phyloP scores from a whole-genome alignment of 2,888 invertebrate species.

The Meloe dianella region DNA sequence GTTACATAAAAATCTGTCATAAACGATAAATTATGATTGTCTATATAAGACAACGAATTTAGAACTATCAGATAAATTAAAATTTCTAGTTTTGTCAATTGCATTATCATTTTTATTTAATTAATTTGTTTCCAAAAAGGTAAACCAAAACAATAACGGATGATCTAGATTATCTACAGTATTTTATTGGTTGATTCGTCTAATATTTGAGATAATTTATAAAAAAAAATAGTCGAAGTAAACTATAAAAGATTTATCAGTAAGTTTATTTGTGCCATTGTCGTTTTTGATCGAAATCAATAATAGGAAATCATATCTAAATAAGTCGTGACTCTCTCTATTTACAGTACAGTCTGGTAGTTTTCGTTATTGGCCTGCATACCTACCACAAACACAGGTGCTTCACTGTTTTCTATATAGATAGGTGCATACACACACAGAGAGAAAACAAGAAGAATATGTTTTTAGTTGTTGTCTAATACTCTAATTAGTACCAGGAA shows the following conservation, averaged over 20 bases:
- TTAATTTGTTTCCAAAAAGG: not conserved
- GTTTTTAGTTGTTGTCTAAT: slow-evolving; percentile 34
- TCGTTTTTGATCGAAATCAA: slow-evolving; percentile 8
- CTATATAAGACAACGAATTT: not conserved
- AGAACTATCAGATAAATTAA: slow-evolving; percentile 9
- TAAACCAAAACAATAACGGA: not conserved
- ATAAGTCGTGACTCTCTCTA: slow-evolving; percentile 8
- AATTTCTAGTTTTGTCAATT: slow-evolving; percentile 3
- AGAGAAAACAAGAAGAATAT: slow-evolving; percentile 17
- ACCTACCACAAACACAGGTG: slow-evolving; percentile 21
- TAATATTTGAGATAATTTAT: not conserved
- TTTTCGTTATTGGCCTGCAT: slow-evolving; percentile 11
- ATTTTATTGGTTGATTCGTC: not conserved
- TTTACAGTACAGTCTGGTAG: not conserved
- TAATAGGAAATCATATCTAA: not conserved
- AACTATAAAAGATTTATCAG: not conserved
- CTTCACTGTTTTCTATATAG: slow-evolving; percentile 6
- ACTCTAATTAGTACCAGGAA: slow-evolving; percentile 44
- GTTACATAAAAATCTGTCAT: slow-evolving; percentile 1
- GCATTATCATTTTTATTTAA: no score
- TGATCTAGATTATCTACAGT: not conserved
- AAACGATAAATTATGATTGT: not conserved
- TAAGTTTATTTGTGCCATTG: not conserved
- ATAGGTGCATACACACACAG: not conserved
- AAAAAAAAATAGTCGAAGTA: not conserved